Base-by-base conservation (phyloP, 2,797 vertebrate species). In the Bufotes viridis region DNA sequence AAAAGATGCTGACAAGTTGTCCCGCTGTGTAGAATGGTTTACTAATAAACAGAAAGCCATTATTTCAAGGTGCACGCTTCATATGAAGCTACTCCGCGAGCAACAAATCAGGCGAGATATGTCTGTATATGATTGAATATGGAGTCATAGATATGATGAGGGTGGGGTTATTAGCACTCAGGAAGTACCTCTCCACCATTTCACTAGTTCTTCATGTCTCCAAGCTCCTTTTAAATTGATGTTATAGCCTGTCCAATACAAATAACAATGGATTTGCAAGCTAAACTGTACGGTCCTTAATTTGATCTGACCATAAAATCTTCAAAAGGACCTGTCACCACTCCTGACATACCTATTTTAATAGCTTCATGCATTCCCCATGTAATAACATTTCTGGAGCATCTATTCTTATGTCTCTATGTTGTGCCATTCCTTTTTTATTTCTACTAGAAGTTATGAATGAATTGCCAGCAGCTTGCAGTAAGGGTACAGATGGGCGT, bases 1-100 rank as follows among this genome's bases (percentile, higher is more conserved):
- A 85, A 85, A 67, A 76, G 42, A 85, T 17, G 74, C 74, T 85
- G 84, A 85, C 84, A 85, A 67, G 55, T 85, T 55, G 49, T 85
- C 58, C 74, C 20, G 58, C 72, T 63, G 74, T 65, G 84, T 29
- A 20, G 58, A 60, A 76, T 76, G 84, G 42, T 67, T 85, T 78
- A 67, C 84, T 85, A 85, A 85, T 85, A 78, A 78, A 65, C 72
- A 3, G 24, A 78, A 65, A 65, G 74, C 42, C 84, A 85, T 61
- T 53, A 78, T 78, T 78, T 85, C 58, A 85, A 85, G 58, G 74
- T 61, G 60, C 55, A 61, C 17, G 7, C 72, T 85, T 78, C 65
- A 78, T 78, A 78, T 85, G 58, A 76, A 49, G 18, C 42, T 53
- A 24, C 60, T 55, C 7, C 51, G 17, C 24, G 0, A 55, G 74